Base-by-base conservation (phyloP, 1,140 invertebrate species). In the Zaprionus ornatus region DNA sequence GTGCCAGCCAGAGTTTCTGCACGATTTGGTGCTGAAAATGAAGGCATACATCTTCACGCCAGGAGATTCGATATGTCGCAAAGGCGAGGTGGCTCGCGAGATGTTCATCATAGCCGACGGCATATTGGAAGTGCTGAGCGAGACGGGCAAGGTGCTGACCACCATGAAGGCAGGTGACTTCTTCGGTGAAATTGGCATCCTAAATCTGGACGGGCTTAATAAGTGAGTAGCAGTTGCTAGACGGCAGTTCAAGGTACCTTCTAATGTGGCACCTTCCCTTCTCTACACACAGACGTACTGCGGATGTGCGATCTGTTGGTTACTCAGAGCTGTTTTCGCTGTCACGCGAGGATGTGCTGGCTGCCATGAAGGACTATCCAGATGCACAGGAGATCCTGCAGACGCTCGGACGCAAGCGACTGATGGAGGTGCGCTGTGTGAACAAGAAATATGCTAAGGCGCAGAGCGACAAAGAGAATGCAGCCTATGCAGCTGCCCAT, bases 61-160 rank as follows among this genome's bases (percentile, higher is more conserved):
- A 0, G 98, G 98, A 23, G 98, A 99, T 93, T 96, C 98, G 37
- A 99, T 99, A 84, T 99, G 98, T 91, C 95, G 98, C 2, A 98
- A 98, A 93, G 98, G 94, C 19, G 94, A 98, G 94, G 97, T 98
- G 13, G 98, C 98, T 0, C 93, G 98, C 80, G 98, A 99, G 93
- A 99, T 99, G 98, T 99, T 99, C 90, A 99, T 99, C 82, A 99
- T 99, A 85, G 98, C 98, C 10, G 98, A 99, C 93, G 98, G 98
- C 7, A 98, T 99, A 77, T 94, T 99, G 25, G 98, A 99, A 94
- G 98, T 99, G 13, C 96, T 98, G 79, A 99, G 98, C 91, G 98
- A 99, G 93, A 97, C 96, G 35, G 98, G 98, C 3, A 95, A 97
- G 90, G 97, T 99, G 0, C 93, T 99, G 10, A 99, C 98, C 1